Conservation (phyloP, 2,113 vertebrate species). For the Coregonus clupeaformis region DNA sequence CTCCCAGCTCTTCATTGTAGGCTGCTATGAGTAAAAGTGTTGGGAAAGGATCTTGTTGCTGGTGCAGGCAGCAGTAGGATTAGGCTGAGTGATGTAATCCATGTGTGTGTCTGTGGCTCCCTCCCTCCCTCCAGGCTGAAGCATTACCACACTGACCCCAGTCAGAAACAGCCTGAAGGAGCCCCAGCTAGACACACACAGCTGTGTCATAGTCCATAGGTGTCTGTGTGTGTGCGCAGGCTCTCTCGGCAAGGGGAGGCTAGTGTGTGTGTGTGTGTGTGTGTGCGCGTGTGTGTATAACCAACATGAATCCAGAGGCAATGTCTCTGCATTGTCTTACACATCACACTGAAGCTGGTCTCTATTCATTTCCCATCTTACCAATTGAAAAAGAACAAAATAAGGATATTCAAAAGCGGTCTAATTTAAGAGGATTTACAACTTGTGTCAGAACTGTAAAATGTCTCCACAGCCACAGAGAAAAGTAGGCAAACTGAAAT, state of each 20-base stretch:
- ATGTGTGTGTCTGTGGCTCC: conserved; percentile 36
- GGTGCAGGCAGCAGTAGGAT: conserved; percentile 4
- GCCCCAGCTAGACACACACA: conserved; percentile 8
- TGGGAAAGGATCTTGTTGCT: conserved; percentile 36
- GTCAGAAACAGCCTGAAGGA: conserved; percentile 34
- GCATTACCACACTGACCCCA: conserved; percentile 26
- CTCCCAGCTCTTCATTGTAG: conserved; percentile 4
- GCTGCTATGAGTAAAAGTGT: conserved; percentile 33
- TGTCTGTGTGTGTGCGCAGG: not conserved
- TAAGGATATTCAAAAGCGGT: not conserved
- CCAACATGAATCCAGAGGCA: not conserved
- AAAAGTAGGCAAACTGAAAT: not conserved
- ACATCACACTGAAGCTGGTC: not conserved
- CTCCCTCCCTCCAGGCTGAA: conserved; percentile 42
- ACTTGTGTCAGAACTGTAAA: conserved; percentile 4
- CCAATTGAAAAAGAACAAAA: not conserved
- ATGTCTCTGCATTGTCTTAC: no score
- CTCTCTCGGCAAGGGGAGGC: conserved; percentile 32
- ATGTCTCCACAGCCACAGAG: not conserved
- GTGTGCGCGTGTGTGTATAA: not conserved
- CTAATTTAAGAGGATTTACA: conserved; percentile 18
- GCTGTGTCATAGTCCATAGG: not conserved
- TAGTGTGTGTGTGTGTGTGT: conserved; percentile 17
- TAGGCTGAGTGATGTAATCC: conserved; percentile 35
- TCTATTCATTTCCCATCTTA: not conserved